phyloP scores from a whole-genome alignment of 30 jellyfish, hydroid and myxozoan species.

The Cassiopea xamachana region DNA sequence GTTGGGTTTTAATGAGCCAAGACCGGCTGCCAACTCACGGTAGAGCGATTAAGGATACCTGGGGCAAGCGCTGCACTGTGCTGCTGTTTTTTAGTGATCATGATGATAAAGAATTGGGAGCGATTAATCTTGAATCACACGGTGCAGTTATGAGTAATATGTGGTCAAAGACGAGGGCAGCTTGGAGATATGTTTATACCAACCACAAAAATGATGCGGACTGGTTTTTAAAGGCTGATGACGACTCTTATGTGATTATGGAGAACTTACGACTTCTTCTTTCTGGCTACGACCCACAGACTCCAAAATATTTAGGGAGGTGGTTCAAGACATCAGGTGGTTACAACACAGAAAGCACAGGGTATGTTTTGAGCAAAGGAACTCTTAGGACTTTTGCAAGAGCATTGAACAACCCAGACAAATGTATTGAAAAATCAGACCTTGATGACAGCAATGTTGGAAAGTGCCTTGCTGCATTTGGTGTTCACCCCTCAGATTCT shows the following conservation, averaged over 20 bases:
- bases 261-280: constrained; percentile 86
- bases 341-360: constrained; percentile 97
- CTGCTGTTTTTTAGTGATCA: constrained; percentile 83
- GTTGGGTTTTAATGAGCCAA: constrained; percentile 94
- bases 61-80: constrained; percentile 96
- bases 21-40: constrained; percentile 65
- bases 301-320: constrained; percentile 92
- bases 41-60: constrained; percentile 90
- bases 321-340: constrained; percentile 94
- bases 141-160: constrained; percentile 80
- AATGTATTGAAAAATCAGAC: constrained; percentile 59
- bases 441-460: constrained; percentile 97
- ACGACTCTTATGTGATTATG: constrained; percentile 87
- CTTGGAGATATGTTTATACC: constrained; percentile 89
- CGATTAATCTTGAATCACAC: constrained; percentile 72
- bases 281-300: constrained; percentile 57
- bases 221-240: constrained; percentile 98
- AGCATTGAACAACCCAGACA: constrained; percentile 83
- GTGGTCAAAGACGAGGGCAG: constrained; percentile 97
- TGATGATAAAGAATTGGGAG: constrained; percentile 78
- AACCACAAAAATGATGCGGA: constrained; percentile 92
- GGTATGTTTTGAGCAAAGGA: constrained; percentile 87
- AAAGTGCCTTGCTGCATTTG: constrained; percentile 80
- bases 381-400: constrained; percentile 74
- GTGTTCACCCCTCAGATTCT: constrained; percentile 87